phyloP scores from a whole-genome alignment of 2,888 invertebrate genomes.

The Ernsta delagoae region DNA sequence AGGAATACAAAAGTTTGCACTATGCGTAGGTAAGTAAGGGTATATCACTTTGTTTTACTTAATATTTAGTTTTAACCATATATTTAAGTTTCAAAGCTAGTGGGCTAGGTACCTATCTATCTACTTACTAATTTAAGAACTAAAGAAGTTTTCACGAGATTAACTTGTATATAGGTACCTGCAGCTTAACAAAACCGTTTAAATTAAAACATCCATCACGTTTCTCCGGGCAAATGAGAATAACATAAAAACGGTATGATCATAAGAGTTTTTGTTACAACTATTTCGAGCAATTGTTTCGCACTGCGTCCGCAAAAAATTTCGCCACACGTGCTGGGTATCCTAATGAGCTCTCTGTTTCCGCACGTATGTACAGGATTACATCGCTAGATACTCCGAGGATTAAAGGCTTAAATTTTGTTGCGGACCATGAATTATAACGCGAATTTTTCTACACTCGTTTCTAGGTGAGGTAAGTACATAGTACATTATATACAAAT shows the following conservation, averaged over 20 bases:
- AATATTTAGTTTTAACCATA: no score
- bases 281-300: slow-evolving; percentile 10
- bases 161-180: no score
- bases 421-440: neutral
- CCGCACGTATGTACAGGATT: slow-evolving; percentile 17
- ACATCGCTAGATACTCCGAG: slow-evolving; percentile 6
- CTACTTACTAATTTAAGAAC: no score
- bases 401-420: slow-evolving; percentile 6
- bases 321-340: slow-evolving; percentile 4
- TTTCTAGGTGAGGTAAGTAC: no score
- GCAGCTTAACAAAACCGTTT: neutral
- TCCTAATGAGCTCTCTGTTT: slow-evolving; percentile 28
- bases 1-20: no score
- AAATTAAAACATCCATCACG: neutral
- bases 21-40: no score
- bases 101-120: no score
- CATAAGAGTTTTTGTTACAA: slow-evolving; percentile 4
- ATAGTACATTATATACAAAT: no score
- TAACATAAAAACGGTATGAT: neutral
- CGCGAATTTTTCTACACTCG: neutral
- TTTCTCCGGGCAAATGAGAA: neutral
- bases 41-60: no score
- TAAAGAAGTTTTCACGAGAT: no score
- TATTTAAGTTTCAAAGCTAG: no score
- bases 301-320: slow-evolving; percentile 11